These are phyloP conservation scores for Pemphigus obesinymphae DNA, from an alignment of 1,140 invertebrate species.

Conservation along the genomic window DNA sequence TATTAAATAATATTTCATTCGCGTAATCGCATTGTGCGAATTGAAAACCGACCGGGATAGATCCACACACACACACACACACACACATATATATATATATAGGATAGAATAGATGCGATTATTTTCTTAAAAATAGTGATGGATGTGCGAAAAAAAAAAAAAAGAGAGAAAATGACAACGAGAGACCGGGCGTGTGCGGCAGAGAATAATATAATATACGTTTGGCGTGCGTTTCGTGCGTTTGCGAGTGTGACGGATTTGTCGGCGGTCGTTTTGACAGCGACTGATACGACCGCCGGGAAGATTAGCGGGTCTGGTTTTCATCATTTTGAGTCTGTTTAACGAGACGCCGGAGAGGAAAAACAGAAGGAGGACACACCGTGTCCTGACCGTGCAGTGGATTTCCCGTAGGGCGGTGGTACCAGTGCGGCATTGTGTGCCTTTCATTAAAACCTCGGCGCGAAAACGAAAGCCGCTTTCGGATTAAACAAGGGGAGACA, in stretches of 20 bases:
- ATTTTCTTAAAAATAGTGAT: conserved; percentile 14
- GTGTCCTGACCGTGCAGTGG: not conserved
- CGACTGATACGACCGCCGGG: conserved; percentile 30
- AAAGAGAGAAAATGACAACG: not conserved
- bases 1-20: no score
- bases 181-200: no score
- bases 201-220: no score
- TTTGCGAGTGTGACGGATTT: conserved; percentile 10
- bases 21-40: no score
- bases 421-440: not conserved
- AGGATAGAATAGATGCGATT: not conserved
- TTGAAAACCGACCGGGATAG: no score
- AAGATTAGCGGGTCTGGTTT: conserved; percentile 40
- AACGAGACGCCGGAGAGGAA: conserved; percentile 10
- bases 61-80: no score
- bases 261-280: conserved; percentile 24
- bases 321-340: conserved; percentile 23
- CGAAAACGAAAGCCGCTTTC: not conserved
- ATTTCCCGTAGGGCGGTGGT: not conserved
- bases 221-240: not conserved
- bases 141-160: not conserved
- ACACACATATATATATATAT: no score
- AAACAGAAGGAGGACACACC: not conserved
- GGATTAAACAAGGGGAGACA: no score
- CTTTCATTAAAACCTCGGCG: conserved; percentile 38